Evolutionary conservation across 2,113 vertebrate genomes (phyloP).

Genomic region (Dunckerocampus dactyliophorus): DNA sequence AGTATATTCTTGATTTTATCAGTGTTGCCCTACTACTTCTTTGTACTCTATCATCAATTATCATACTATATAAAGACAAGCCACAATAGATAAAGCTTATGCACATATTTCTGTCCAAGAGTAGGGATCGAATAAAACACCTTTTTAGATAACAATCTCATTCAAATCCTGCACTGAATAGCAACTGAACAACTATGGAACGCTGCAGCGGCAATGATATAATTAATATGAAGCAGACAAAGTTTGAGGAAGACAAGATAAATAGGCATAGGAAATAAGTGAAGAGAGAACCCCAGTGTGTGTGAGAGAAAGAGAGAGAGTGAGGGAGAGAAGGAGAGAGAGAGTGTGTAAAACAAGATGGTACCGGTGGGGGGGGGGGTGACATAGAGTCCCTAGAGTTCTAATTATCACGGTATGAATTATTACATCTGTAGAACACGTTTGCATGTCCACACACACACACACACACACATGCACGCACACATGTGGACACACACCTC

Average conservation of each 20-base stretch:
- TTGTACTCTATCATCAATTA: too few relatives aligned
- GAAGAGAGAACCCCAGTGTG: background rate
- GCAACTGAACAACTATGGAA: conserved; percentile 4
- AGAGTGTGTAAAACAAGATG: conserved; percentile 29
- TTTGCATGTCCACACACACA: conserved; percentile 29
- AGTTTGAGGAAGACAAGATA: conserved; percentile 30
- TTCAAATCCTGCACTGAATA: conserved; percentile 21
- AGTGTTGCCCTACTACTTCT: too few relatives aligned
- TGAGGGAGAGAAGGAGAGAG: conserved; percentile 11
- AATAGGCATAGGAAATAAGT: conserved; percentile 24
- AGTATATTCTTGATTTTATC: too few relatives aligned
- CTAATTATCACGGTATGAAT: conserved; percentile 72
- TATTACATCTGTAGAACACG: conserved; percentile 61
- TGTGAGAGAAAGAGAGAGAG: conserved; percentile 13
- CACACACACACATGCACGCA: conserved; percentile 17
- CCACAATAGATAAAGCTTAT: background rate
- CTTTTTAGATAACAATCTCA: conserved; percentile 1
- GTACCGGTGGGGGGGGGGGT: conserved; percentile 47
- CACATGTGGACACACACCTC: conserved; percentile 41
- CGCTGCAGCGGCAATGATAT: conserved; percentile 3
- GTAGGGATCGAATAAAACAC: too few relatives aligned
- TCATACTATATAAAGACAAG: background rate
- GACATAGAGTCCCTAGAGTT: conserved; percentile 60
- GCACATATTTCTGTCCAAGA: conserved; percentile 18
- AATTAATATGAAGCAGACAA: conserved; percentile 29